A percentile compares a stretch with the other conserved stretches of the same genome.
phyloP scores from a whole-genome alignment of 2,888 invertebrate species.

The Leptopilina myrica region DNA sequence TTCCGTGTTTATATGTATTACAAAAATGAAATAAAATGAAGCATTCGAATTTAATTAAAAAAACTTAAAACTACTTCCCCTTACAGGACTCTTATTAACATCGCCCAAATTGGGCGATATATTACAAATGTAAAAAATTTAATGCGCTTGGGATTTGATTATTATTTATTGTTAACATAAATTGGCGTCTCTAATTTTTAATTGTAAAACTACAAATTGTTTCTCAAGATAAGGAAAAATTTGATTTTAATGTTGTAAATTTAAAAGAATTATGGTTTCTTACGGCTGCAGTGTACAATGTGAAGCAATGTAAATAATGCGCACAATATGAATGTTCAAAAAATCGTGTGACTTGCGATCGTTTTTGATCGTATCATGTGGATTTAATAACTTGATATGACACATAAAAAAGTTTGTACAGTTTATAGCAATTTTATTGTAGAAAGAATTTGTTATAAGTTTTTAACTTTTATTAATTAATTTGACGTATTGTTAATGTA shows the following conservation, averaged over 20 bases:
- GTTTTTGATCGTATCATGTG: background rate
- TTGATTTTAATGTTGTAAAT: background rate
- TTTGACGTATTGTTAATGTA: background rate
- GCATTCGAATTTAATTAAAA: no score
- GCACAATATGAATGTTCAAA: background rate
- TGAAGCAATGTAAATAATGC: slow-evolving; percentile 7
- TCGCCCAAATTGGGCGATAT: no score
- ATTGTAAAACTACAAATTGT: background rate
- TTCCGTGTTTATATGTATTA: no score
- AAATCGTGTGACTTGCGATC: background rate
- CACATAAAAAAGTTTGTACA: background rate
- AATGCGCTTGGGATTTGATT: no score
- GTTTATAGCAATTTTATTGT: slow-evolving; percentile 12
- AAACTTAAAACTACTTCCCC: no score
- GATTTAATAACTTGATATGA: background rate
- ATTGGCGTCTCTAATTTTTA: background rate
- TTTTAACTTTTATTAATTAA: slow-evolving; percentile 1
- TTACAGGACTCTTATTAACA: no score
- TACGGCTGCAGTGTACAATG: background rate
- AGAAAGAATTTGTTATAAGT: slow-evolving; percentile 2
- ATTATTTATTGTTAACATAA: no score
- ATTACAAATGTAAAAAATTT: no score
- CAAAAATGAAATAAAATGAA: no score
- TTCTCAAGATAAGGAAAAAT: background rate
- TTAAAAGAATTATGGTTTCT: background rate